Evolutionary conservation across 1,140 invertebrate species (phyloP).

Genomic region (Aphaenogaster ashmeadi): DNA sequence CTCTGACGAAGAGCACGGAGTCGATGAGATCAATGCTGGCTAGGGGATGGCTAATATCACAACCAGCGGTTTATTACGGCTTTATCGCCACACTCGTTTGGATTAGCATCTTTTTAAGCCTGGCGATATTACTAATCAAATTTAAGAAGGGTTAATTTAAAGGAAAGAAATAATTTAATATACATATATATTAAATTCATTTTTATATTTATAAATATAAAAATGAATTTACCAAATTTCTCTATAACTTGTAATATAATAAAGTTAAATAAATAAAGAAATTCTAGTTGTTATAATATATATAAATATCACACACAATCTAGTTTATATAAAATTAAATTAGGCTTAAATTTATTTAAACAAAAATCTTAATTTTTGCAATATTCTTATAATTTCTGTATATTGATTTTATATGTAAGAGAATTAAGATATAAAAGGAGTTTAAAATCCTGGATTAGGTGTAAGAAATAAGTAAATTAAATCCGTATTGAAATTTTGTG

Average conservation of each 20-base stretch:
- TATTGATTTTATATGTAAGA: background rate
- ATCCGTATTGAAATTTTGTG: background rate
- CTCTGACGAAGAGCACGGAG: slow-evolving; percentile 97
- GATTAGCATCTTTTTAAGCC: slow-evolving; percentile 93
- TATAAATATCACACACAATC: background rate
- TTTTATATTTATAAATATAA: background rate
- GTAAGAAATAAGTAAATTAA: background rate
- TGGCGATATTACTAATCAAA: slow-evolving; percentile 93
- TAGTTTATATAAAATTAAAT: background rate
- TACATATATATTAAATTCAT: too few relatives aligned
- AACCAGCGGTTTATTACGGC: slow-evolving; percentile 94
- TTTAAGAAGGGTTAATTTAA: slow-evolving; percentile 92
- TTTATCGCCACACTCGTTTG: slow-evolving; percentile 94
- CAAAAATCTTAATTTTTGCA: background rate
- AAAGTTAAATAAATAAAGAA: background rate
- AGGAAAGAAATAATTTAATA: background rate
- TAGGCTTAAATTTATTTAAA: slow-evolving; percentile 21
- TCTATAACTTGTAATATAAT: slow-evolving; percentile 28
- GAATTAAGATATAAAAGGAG: background rate
- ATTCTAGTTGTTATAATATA: slow-evolving; percentile 4
- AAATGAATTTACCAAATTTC: background rate
- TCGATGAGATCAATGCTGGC: slow-evolving; percentile 95
- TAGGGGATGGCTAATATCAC: slow-evolving; percentile 93
- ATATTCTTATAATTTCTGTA: background rate
- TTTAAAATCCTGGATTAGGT: background rate